Evolutionary conservation across 2,888 invertebrate species (phyloP), one percentile per base, ranked within the genome.

Genomic region (Oscheius sp.): DNA sequence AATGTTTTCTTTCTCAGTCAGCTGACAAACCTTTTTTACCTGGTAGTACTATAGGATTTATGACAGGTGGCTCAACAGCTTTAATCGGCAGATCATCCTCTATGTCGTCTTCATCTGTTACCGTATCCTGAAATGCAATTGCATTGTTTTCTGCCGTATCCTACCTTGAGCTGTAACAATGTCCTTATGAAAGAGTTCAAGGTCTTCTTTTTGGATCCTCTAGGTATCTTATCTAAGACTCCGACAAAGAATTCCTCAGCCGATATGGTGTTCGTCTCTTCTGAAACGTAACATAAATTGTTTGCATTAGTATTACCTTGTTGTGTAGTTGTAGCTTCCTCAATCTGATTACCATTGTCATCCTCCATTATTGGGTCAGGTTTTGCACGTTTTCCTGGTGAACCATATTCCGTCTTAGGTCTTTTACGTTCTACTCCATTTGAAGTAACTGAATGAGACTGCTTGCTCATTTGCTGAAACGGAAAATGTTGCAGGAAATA

Each of bases 401-500:
- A 18, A n/a, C 16, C 61, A 9, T 61, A 41, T 61, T 61, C 61
- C 9, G 18, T 43, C 12, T 43, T 61, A 16, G 61, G 41, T n/a
- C 61, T 35, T 21, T 61, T 61, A 18, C 61, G 29, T 35, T 41
- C 61, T 3, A 3, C 27, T 13, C 61, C 21, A 61, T 61, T 25
- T 2, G 25, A 25, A 55, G 3, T 61, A 21, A 43, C 43, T 41
- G 61, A 35, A 9, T 35, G 21, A 9, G 43, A 6, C 21, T 61
- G 61, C 41, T 61, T 61, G 61, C 61, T 61, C 61, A 61, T 61
- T 7, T 58, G 58, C 58, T 58, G 16, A n/a, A 16, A 49, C 6
- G 49, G 49, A 49, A 58, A 29, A 9, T 58, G 27, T 49, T 49
- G 16, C n/a, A 49, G 49, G 49, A 49, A 49, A n/a, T 49, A n/a